A percentile compares a stretch with the other conserved stretches of the same genome.
phyloP scores from a whole-genome alignment of 2,888 invertebrate species.

The Sisyra terminalis region DNA sequence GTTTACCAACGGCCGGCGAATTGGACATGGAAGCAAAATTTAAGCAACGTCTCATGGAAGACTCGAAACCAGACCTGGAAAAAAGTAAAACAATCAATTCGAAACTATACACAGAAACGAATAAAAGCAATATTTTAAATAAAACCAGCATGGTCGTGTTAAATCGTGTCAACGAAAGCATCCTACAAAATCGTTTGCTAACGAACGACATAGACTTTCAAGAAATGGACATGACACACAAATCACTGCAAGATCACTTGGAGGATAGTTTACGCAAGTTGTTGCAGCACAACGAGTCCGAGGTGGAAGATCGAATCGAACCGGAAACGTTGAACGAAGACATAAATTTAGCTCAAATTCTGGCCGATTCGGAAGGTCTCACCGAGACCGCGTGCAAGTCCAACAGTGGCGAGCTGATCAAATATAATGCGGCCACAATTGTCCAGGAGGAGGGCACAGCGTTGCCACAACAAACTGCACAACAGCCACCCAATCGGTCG shows the following conservation, averaged over 20 bases:
- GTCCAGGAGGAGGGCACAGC: background rate
- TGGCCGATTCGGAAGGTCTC: slow-evolving; percentile 3
- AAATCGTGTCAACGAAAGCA: slow-evolving; percentile 2
- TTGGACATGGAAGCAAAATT: slow-evolving; percentile 36
- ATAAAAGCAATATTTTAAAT: background rate
- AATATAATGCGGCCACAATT: background rate
- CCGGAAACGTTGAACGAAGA: background rate
- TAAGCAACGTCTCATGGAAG: slow-evolving; percentile 38
- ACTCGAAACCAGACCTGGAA: slow-evolving; percentile 14
- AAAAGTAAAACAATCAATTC: slow-evolving; percentile 12
- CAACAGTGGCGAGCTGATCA: background rate
- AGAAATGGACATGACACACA: background rate
- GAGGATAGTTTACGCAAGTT: slow-evolving; percentile 5
- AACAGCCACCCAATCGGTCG: slow-evolving; percentile 6
- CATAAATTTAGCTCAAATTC: slow-evolving; percentile 6
- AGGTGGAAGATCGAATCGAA: background rate
- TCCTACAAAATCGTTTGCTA: slow-evolving; percentile 4
- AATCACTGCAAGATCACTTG: background rate
- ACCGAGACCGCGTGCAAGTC: background rate
- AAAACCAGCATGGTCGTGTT: slow-evolving; percentile 3
- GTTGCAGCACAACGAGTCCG: slow-evolving; percentile 1
- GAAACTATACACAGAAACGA: slow-evolving; percentile 17
- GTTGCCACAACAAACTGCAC: background rate
- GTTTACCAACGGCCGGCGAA: slow-evolving; percentile 28
- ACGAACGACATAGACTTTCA: background rate